Percentiles rank a stretch among this genome's conserved stretches.
Evolutionary conservation across 2,113 vertebrate genomes (phyloP).

Genomic region (Myrmecophaga tridactyla): DNA sequence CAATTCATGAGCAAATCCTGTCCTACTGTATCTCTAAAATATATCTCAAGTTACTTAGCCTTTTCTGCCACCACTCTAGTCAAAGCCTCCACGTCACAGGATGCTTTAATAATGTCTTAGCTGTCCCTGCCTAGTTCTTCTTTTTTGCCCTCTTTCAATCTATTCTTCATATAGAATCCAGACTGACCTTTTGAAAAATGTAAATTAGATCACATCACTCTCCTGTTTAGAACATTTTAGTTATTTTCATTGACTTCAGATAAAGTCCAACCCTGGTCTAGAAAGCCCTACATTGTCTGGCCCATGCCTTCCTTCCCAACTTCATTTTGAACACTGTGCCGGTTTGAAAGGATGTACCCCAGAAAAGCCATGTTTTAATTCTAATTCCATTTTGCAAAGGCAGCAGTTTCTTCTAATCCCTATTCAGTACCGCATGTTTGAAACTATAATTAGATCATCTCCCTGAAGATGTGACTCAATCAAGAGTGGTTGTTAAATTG

Average conservation of each 20-base stretch:
- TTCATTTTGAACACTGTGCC: too few species aligned
- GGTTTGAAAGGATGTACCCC: too few species aligned
- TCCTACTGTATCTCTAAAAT: not conserved
- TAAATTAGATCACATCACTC: not conserved
- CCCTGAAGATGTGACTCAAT: too few species aligned
- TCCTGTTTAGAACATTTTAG: conserved; percentile 26
- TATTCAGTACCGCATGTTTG: too few species aligned
- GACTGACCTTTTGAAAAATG: not conserved
- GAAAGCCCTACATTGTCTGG: not conserved
- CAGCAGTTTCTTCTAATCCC: too few species aligned
- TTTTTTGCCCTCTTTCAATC: not conserved
- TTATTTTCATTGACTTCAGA: not conserved
- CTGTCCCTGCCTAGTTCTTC: not conserved
- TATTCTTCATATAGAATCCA: not conserved
- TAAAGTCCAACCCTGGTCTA: not conserved
- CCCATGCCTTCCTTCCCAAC: not conserved
- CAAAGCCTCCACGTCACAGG: not conserved
- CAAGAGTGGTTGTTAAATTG: too few species aligned
- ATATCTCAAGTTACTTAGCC: not conserved
- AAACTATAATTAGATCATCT: too few species aligned
- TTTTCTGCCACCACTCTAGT: not conserved
- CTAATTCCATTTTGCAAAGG: too few species aligned
- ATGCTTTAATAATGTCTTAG: not conserved
- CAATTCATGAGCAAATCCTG: not conserved
- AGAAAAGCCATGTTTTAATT: too few species aligned